Conservation (phyloP, 2,113 vertebrate species). For the Antechinus flavipes region DNA sequence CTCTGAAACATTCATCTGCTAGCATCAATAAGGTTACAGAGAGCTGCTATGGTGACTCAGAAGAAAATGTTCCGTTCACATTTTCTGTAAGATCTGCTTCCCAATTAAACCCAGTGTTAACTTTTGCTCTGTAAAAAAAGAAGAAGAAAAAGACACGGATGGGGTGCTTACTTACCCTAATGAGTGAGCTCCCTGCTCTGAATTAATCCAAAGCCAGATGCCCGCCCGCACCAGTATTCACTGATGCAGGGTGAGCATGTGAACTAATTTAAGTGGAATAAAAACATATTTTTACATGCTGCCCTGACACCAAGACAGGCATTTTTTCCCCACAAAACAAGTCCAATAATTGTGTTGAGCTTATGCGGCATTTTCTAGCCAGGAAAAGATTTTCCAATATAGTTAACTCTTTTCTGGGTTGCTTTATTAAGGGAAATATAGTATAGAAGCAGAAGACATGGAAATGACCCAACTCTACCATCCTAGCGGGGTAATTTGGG, state of each 20-base stretch:
- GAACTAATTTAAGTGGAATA: slow-evolving; percentile 78
- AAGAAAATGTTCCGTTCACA: background rate
- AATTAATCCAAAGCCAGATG: slow-evolving; percentile 34
- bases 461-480: background rate
- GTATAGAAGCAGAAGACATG: background rate
- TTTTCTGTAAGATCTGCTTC: slow-evolving; percentile 53
- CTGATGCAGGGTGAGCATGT: slow-evolving; percentile 66
- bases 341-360: slow-evolving; percentile 54
- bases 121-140: slow-evolving; percentile 62
- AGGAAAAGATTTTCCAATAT: slow-evolving; percentile 43
- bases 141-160: slow-evolving; percentile 51
- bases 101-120: slow-evolving; percentile 61
- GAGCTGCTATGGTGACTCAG: background rate
- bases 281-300: slow-evolving; percentile 76
- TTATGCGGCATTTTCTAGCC: slow-evolving; percentile 63
- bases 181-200: slow-evolving; percentile 54
- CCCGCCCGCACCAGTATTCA: slow-evolving; percentile 24
- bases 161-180: slow-evolving; percentile 60
- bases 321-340: slow-evolving; percentile 78
- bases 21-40: background rate
- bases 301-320: slow-evolving; percentile 76
- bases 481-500: background rate
- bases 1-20: background rate
- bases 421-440: background rate
- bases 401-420: slow-evolving; percentile 57